phyloP scores from a whole-genome alignment of 2,888 invertebrate species.

The Lathronympha strigana region DNA sequence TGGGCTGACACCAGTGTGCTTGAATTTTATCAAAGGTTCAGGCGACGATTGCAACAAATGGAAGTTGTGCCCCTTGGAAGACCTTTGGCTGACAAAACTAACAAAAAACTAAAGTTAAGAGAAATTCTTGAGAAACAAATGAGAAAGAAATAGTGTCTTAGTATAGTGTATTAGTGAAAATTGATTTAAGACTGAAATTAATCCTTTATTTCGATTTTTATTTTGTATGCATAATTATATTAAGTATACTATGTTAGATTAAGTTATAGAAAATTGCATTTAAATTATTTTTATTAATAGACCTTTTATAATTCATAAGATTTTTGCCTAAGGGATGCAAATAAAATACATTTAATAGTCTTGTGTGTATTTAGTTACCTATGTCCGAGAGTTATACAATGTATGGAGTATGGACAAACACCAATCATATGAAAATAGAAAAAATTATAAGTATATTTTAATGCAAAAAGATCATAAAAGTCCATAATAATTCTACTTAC shows the following conservation, averaged over 20 bases:
- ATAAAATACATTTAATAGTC: conserved; percentile 5
- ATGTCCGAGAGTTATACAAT: background rate
- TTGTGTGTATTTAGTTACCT: conserved; percentile 5
- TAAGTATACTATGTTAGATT: background rate
- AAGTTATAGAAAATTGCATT: conserved; percentile 6
- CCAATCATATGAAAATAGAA: background rate
- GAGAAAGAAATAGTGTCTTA: conserved; percentile 54
- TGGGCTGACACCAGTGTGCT: conserved; percentile 94
- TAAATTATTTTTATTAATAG: conserved; percentile 10
- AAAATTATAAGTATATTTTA: background rate
- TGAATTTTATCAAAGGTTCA: conserved; percentile 90
- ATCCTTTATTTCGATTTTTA: conserved; percentile 4
- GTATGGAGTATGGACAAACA: background rate
- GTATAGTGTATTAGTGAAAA: conserved; percentile 5
- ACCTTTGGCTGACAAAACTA: conserved; percentile 71
- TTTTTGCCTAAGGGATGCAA: conserved; percentile 2
- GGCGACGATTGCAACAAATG: conserved; percentile 85
- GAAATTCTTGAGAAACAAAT: conserved; percentile 75
- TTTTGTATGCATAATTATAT: background rate
- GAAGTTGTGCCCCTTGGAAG: conserved; percentile 86
- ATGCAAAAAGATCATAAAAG: background rate
- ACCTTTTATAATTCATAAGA: background rate
- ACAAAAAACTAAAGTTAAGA: conserved; percentile 71
- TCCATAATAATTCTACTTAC: no score
- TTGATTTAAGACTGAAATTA: conserved; percentile 23